Evolutionary conservation across 2,888 invertebrate genomes (phyloP).

Genomic region (Lepetodrilus schrolli): DNA sequence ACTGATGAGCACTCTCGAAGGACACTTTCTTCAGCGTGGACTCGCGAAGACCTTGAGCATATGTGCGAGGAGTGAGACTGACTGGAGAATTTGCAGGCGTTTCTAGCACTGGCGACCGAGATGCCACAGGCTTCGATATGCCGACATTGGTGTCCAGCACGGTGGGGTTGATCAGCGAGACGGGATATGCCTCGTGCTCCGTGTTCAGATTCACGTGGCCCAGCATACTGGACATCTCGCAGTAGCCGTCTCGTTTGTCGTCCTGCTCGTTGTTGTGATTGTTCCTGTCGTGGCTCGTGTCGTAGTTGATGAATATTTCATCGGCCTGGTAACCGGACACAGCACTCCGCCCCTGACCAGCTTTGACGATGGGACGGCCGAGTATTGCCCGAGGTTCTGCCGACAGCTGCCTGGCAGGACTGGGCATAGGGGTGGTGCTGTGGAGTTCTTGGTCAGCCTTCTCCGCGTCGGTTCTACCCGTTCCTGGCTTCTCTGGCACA

Average conservation of each 20-base stretch:
- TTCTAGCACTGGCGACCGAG: constrained; percentile 6
- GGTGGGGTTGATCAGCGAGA: constrained; percentile 4
- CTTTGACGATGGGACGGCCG: background rate
- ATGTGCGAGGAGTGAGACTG: background rate
- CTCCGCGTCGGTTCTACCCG: background rate
- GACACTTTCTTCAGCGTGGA: background rate
- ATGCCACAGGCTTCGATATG: constrained; percentile 24
- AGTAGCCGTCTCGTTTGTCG: background rate
- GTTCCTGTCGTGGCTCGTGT: background rate
- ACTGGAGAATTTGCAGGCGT: constrained; percentile 26
- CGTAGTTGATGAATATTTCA: background rate
- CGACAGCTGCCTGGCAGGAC: constrained; percentile 4
- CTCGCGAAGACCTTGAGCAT: background rate
- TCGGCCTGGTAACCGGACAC: too few species aligned
- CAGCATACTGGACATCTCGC: background rate
- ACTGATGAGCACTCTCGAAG: background rate
- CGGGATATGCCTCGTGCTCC: background rate
- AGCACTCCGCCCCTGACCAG: background rate
- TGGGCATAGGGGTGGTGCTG: background rate
- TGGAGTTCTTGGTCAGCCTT: background rate
- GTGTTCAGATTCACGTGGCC: background rate
- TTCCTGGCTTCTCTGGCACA: background rate
- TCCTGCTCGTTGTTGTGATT: background rate
- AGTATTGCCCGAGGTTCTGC: constrained; percentile 30
- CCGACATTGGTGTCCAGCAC: constrained; percentile 4